Conservation (phyloP, 2,797 vertebrate species). For the Chelmon rostratus region DNA sequence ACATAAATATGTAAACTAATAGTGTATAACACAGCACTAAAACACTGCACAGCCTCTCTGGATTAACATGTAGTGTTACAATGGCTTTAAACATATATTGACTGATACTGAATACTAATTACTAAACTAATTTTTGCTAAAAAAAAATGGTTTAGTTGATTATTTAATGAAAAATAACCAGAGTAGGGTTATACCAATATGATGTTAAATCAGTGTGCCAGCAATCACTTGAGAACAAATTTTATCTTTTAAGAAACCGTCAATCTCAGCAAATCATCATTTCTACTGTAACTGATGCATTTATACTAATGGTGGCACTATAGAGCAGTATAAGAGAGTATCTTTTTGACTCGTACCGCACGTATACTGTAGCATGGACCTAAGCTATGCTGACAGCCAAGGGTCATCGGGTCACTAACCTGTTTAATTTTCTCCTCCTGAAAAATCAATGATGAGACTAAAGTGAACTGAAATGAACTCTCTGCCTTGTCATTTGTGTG, state of each 20-base stretch:
- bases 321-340: background rate
- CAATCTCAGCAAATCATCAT: background rate
- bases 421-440: background rate
- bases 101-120: background rate
- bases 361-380: background rate
- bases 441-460: slow-evolving; percentile 26
- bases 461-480: slow-evolving; percentile 26
- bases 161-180: background rate
- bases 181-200: background rate
- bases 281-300: background rate
- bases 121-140: background rate
- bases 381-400: background rate
- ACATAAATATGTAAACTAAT: background rate
- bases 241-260: background rate
- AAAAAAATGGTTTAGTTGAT: background rate
- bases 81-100: background rate
- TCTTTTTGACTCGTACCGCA: slow-evolving; percentile 10
- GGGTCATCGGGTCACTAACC: slow-evolving; percentile 17
- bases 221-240: background rate
- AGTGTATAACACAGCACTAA: background rate
- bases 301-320: background rate
- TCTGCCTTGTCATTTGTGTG: background rate
- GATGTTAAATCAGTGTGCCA: background rate
- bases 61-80: background rate
- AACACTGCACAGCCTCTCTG: background rate